A percentile compares a stretch with the other conserved stretches of the same genome.
Evolutionary conservation across 2,797 vertebrate species (phyloP).

Genomic region (Lagorchestes hirsutus): DNA sequence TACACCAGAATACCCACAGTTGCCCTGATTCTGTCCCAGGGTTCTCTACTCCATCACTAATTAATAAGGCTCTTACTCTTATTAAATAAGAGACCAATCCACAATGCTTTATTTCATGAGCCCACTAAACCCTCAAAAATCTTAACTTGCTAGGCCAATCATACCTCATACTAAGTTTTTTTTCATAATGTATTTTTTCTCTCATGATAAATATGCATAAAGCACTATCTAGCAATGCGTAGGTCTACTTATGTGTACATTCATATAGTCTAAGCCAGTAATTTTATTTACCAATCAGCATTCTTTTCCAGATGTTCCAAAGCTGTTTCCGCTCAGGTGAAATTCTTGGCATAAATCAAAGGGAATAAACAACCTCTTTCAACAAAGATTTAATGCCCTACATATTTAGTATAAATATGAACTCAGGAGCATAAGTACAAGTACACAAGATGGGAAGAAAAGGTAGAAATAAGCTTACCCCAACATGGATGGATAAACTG

Average conservation of each 20-base stretch:
- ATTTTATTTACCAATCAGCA: background rate
- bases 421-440: background rate
- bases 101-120: background rate
- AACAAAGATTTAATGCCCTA: background rate
- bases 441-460: background rate
- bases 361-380: background rate
- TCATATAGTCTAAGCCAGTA: background rate
- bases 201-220: background rate
- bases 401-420: conserved; percentile 40
- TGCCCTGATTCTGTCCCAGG: background rate
- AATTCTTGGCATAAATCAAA: conserved; percentile 15
- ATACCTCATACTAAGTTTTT: background rate
- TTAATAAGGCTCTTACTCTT: background rate
- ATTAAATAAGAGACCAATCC: background rate
- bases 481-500: conserved; percentile 21
- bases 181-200: background rate
- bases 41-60: background rate
- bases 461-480: conserved; percentile 54
- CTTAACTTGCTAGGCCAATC: background rate
- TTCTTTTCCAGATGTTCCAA: background rate
- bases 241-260: background rate
- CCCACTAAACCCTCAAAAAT: background rate
- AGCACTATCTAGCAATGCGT: background rate
- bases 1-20: background rate
- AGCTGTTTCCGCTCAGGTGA: conserved; percentile 14